Base-by-base conservation (phyloP, 2,113 vertebrate species). In the Sinosuthora webbiana region DNA sequence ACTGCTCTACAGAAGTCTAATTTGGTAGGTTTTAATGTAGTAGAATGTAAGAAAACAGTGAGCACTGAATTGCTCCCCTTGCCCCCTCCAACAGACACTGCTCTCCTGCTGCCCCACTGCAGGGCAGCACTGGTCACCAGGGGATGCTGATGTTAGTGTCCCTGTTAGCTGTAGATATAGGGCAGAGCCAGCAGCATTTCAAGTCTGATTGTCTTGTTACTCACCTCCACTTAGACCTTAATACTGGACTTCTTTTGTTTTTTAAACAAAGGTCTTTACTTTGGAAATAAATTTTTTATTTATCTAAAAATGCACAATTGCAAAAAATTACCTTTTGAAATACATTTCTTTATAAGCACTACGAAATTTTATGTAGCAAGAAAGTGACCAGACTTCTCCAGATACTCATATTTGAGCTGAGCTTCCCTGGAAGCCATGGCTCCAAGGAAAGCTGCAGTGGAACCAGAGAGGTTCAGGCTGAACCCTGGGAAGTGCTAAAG, bases 241-340 rank as follows among this genome's bases (percentile, higher is more conserved):
- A 84, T 28, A 76, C 19, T 28, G 13, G 73, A 63, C 21, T 42
- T 33, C 37, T 18, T 42, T 45, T 53, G 28, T 84, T 95, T 95
- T 94, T 87, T 89, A 96, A 97, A 95, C 94, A 95, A 95, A 95
- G 60, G 59, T 92, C 47, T 95, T 97, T 96, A 97, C 96, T 97
- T 95, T 92, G 87, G 96, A 97, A 97, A 82, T 93, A 2, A 2
- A 74, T 94, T 69, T 87, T 94, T 96, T 95, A 95, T 97, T 97
- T 95, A 95, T 92, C 93, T 97, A 97, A 96, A 97, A 97, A 97
- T 11, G 95, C 96, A 97, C 85, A 97, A 88, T 97, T 96, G 96
- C 96, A 95, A 96, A 96, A 91, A 95, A 79, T 95, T 95, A 92
- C 88, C 63, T 94, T 95, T 88, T 83, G 82, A 96, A 96, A 87